These are phyloP conservation scores for Mizuhopecten yessoensis DNA, from an alignment of 1,140 invertebrate species.

Conservation along the genomic window DNA sequence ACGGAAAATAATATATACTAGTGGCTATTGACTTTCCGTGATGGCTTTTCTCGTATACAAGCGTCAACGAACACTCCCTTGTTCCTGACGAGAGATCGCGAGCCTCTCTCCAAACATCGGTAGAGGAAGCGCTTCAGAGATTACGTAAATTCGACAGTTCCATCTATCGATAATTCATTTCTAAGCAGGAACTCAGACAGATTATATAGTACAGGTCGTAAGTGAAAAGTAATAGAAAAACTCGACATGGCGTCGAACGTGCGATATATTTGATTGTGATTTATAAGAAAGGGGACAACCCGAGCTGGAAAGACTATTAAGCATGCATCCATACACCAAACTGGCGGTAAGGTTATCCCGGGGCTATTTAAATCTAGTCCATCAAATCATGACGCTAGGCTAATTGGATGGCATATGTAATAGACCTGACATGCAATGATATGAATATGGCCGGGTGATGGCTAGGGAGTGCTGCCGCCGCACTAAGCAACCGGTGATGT, in stretches of 20 bases:
- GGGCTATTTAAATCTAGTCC: constrained; percentile 8
- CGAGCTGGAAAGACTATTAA: neutral
- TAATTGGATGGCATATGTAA: constrained; percentile 18
- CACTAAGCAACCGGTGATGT: neutral
- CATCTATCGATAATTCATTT: constrained; percentile 1
- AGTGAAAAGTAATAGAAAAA: constrained; percentile 34
- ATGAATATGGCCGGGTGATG: neutral
- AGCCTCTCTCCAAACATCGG: too few relatives aligned
- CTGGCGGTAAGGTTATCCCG: neutral
- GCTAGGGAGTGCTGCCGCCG: neutral
- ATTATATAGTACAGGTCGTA: neutral
- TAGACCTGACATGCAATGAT: neutral
- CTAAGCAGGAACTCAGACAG: neutral
- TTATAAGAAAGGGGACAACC: constrained; percentile 12
- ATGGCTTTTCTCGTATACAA: neutral
- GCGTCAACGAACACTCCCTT: neutral
- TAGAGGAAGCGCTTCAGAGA: neutral
- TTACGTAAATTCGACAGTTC: neutral
- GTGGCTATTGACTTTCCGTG: neutral
- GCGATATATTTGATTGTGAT: constrained; percentile 27
- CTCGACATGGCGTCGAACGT: constrained; percentile 11
- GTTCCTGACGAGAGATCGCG: neutral
- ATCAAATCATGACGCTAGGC: constrained; percentile 4
- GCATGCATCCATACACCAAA: neutral
- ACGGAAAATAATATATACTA: neutral